Evolutionary conservation across 2,888 invertebrate genomes (phyloP), one percentile per base, ranked within the genome.

Genomic region (Julus scandinavius): DNA sequence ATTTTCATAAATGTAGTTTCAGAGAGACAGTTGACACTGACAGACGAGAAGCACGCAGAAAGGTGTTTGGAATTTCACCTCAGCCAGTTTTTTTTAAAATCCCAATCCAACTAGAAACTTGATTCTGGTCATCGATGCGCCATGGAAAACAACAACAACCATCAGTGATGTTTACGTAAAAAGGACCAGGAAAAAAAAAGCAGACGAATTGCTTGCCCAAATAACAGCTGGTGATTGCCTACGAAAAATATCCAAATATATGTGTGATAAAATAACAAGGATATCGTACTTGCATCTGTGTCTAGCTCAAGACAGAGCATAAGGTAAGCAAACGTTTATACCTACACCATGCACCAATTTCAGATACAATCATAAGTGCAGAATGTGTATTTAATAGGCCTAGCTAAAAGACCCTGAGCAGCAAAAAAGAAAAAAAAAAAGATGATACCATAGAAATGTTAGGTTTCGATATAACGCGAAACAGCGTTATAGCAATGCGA

Each of bases 1-100:
- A n/a, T 63, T 63, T 58, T 58, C 15, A 63, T 63, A 63, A 63
- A 63, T 63, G 63, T n/a, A n/a, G 7, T 63, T 63, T 63, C 63
- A n/a, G 45, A 45, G 63, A 17, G 63, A 17, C 63, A n/a, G 63
- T 63, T 63, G 63, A 63, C 63, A n/a, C n/a, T 63, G 63, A n/a
- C 63, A n/a, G 17, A 63, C 63, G 63, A 45, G 45, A 63, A 63
- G n/a, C 17, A 63, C 63, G 63, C 63, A 6, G 63, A n/a, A n/a
- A 63, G 63, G 63, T 63, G 63, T 17, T 17, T n/a, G 63, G 63
- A 63, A 63, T 63, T 17, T 0, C n/a, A n/a, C 13, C 50, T 58
- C 58, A 11, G 58, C 15, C 7, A 11, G 58, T 58, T 15, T 15
- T 58, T 58, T 58, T 15, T 15, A 29, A 29, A 29, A 29, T 29